Evolutionary conservation across 2,113 vertebrate genomes (phyloP), one percentile per base, ranked within the genome.

Genomic region (Oceanites oceanicus): DNA sequence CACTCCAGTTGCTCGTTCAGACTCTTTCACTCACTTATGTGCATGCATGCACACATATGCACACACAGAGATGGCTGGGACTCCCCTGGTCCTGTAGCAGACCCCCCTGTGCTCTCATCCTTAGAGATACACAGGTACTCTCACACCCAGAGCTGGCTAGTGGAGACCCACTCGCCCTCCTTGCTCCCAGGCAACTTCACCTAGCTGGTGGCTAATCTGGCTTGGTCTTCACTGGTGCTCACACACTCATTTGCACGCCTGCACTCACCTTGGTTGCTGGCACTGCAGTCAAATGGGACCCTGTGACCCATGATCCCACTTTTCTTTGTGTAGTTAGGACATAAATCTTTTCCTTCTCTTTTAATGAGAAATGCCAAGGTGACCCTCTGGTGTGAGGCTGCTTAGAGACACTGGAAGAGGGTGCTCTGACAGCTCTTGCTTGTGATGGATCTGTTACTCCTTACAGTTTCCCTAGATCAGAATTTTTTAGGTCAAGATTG

Each of bases 401-500:
- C 7, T 8, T 45, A 52, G 32, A 90, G 38, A 58, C 13, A 25
- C 34, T 58, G 36, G 27, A 66, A 58, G 45, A 52, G 22, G n/a
- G 36, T 90, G 44, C 68, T 92, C 52, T 86, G 72, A 62, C 72
- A 93, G 56, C 36, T 86, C 29, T 81, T 89, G 49, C 27, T 88
- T 90, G 15, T 71, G 44, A 36, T 88, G 50, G 21, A 21, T 80
- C 75, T 77, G 23, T 84, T 73, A 52, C 19, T 94, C 42, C 44
- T 92, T 45, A 45, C 2, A 9, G 67, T 91, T 92, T 93, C 27
- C 34, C 23, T 56, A 49, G 36, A 47, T 71, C 40, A 30, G 44
- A 81, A 34, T 72, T 89, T 81, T 95, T 76, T 93, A 80, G 88
- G 94, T 93, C 88, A 87, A 29, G 34, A 47, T 77, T 88, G 56